These are phyloP conservation scores for Synodontis membranacea DNA, from an alignment of 2,113 vertebrate species.

Conservation along the genomic window DNA sequence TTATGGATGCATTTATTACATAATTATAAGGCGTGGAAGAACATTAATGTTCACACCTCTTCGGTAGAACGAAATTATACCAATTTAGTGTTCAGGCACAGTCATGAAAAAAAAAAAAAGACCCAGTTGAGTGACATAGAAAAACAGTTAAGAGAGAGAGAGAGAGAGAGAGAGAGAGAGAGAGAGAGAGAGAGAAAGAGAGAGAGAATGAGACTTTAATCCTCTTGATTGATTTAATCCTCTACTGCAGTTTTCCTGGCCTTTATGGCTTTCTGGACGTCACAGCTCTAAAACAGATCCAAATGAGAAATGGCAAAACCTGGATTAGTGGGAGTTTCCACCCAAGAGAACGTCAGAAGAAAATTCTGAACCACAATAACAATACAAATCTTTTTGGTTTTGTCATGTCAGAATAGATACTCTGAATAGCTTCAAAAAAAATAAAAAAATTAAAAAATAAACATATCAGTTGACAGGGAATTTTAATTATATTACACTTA, in stretches of 20 bases:
- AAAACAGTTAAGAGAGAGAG: not conserved
- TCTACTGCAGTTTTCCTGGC: conserved; percentile 58
- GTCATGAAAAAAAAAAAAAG: conserved; percentile 7
- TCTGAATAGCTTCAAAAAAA: not conserved
- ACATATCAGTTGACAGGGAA: not conserved
- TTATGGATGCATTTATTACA: not conserved
- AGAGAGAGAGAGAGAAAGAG: too few relatives aligned
- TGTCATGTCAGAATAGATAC: not conserved
- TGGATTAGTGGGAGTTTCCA: conserved; percentile 59
- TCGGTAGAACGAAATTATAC: not conserved
- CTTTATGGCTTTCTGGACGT: not conserved
- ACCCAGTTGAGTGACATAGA: not conserved
- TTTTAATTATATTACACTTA: not conserved
- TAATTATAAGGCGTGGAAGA: conserved; percentile 21
- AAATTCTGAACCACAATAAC: conserved; percentile 32
- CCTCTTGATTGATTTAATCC: too few relatives aligned
- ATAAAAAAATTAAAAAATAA: too few relatives aligned
- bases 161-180: not conserved
- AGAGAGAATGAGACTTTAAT: conserved; percentile 49
- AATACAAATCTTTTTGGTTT: not conserved
- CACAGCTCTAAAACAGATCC: conserved; percentile 60
- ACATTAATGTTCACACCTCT: not conserved
- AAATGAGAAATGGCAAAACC: conserved; percentile 68
- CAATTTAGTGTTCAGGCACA: not conserved
- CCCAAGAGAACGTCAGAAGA: conserved; percentile 32